These are phyloP conservation scores for Drosophila kuntzei DNA, from an alignment of 2,888 invertebrate genomes.

Conservation along the genomic window DNA sequence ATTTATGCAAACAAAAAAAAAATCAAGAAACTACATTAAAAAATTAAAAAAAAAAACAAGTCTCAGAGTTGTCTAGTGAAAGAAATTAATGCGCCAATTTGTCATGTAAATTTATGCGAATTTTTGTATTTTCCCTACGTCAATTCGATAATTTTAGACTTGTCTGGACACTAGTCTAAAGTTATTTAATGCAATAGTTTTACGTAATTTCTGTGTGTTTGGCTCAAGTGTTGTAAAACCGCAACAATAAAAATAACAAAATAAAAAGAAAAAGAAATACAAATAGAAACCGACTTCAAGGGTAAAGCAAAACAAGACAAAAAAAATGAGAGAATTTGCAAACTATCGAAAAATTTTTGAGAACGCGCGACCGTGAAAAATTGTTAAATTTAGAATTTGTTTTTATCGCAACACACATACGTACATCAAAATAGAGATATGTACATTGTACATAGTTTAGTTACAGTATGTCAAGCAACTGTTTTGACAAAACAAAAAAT, in stretches of 20 bases:
- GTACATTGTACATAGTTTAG: conserved; percentile 16
- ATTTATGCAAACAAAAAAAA: conserved; percentile 42
- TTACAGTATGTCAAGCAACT: conserved; percentile 7
- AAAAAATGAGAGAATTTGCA: conserved; percentile 42
- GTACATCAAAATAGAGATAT: not conserved
- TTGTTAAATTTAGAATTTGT: conserved; percentile 63
- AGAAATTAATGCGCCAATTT: conserved; percentile 25
- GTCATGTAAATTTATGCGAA: conserved; percentile 66
- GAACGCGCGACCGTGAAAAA: conserved; percentile 67
- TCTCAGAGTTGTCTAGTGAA: conserved; percentile 55
- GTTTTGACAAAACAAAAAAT: not conserved
- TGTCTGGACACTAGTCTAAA: conserved; percentile 33
- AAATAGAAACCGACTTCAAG: conserved; percentile 33
- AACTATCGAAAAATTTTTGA: conserved; percentile 46
- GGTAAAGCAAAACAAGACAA: conserved; percentile 36
- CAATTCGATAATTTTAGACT: conserved; percentile 21
- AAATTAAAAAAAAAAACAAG: conserved; percentile 18
- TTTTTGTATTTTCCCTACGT: conserved; percentile 40
- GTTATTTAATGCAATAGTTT: conserved; percentile 59
- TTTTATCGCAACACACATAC: conserved; percentile 37
- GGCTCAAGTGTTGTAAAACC: conserved; percentile 42
- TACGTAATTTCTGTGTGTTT: conserved; percentile 57
- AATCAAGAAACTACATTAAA: conserved; percentile 16
- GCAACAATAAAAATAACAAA: conserved; percentile 23
- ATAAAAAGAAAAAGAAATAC: conserved; percentile 17